These are phyloP conservation scores for Salpingus planirostris DNA, from an alignment of 2,888 invertebrate genomes.

Conservation along the genomic window DNA sequence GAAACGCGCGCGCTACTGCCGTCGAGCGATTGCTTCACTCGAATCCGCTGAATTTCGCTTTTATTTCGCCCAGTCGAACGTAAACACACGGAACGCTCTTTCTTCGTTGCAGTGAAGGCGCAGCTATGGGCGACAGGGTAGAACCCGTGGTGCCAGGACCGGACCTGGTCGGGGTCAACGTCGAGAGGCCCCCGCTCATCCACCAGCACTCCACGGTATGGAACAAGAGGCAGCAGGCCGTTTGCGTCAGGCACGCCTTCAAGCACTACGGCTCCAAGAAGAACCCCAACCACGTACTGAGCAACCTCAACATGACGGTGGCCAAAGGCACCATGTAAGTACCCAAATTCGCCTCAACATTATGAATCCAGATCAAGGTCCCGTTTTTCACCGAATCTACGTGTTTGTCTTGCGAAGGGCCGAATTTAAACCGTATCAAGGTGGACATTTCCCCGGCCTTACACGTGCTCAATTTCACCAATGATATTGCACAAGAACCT, in stretches of 20 bases:
- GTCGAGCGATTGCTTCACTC: not conserved
- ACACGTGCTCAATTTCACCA: no score
- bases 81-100: no score
- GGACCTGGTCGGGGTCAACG: conserved; percentile 38
- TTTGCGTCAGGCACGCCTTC: conserved; percentile 78
- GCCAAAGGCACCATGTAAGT: conserved; percentile 93
- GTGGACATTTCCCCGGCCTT: no score
- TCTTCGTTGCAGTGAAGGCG: conserved; percentile 35
- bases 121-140: conserved; percentile 38
- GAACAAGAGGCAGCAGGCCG: conserved; percentile 73
- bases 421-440: no score
- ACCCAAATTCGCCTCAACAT: conserved; percentile 4
- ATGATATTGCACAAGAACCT: no score
- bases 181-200: conserved; percentile 36
- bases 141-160: conserved; percentile 36
- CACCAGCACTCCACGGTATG: conserved; percentile 47
- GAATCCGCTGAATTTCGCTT: conserved; percentile 1
- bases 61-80: no score
- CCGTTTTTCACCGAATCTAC: no score
- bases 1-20: no score
- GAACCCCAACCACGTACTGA: conserved; percentile 77
- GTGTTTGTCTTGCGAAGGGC: no score
- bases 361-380: not conserved
- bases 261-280: conserved; percentile 86
- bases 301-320: conserved; percentile 87